Base-by-base conservation (phyloP, 2,888 invertebrate species). In the Maniola hyperantus region DNA sequence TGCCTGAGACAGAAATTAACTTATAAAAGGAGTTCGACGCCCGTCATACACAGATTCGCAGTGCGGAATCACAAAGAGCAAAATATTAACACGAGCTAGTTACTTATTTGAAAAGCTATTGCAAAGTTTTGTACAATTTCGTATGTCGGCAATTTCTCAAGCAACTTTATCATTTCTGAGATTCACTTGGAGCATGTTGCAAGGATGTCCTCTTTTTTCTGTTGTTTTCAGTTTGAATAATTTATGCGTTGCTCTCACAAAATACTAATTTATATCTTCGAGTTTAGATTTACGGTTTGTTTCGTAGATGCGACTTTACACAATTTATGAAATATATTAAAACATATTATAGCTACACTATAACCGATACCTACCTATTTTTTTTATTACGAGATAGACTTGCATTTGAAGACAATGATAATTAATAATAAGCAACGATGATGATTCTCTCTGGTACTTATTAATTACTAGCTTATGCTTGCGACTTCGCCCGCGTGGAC, bases 1-100 rank as follows among this genome's bases (percentile, higher is more conserved):
- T 83, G 84, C 81, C 83, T 84, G 85, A 87, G 85, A 86, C 81
- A 82, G 80, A 83, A 89, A 89, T 91, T 87, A 89, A 90, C 84
- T 90, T 86, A 77, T 82, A 82, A 87, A 85, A 87, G 87, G 83
- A 84, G 85, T 88, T 89, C 84, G 87, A 84, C 84, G 77, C 78
- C 77, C 76, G 80, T 81, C 84, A 83, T 77, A 83, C 77, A 81
- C 77, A 80, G 80, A 79, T 75, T 78, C 76, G 70, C 73, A 78
- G 74, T 74, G 74, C 74, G 79, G 82, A 83, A 85, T 88, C 89
- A 89, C 85, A 88, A 88, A 89, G 88, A 83, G 87, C 82, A 72
- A 83, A 86, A 86, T 87, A 89, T 89, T 89, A 90, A 87, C 85
- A 82, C 86, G 81, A 84, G 81, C 79, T 84, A 85, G 83, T 85